phyloP scores from a whole-genome alignment of 2,113 vertebrate species.

The Neotragus pygmaeus region DNA sequence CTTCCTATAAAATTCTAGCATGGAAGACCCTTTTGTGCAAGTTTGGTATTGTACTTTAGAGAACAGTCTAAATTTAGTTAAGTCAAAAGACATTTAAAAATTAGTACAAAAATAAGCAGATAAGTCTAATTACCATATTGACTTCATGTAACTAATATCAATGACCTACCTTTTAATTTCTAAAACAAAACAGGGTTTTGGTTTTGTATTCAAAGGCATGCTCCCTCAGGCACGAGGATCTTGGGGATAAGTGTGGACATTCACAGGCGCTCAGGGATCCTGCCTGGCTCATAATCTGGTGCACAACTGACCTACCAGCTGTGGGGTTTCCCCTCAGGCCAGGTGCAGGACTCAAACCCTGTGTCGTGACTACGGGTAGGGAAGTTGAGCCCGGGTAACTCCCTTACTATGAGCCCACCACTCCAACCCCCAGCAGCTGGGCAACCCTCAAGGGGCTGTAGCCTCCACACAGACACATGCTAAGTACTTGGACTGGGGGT shows the following conservation, averaged over 20 bases:
- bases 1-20: conserved; percentile 55
- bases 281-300: background rate
- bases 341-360: background rate
- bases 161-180: background rate
- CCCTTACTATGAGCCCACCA: background rate
- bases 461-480: background rate
- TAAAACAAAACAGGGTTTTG: background rate
- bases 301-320: background rate
- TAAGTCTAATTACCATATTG: background rate
- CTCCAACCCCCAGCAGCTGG: background rate
- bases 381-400: background rate
- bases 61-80: conserved; percentile 34
- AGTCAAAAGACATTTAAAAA: conserved; percentile 44
- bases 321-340: background rate
- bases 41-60: conserved; percentile 32
- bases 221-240: background rate
- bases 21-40: conserved; percentile 31
- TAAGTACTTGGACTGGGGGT: background rate
- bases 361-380: background rate
- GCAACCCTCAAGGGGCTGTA: background rate
- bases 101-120: conserved; percentile 6
- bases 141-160: background rate
- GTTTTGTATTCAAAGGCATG: background rate
- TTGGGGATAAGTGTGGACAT: background rate
- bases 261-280: background rate